Evolutionary conservation across 2,888 invertebrate species (phyloP).

Genomic region (Troides aeacus): DNA sequence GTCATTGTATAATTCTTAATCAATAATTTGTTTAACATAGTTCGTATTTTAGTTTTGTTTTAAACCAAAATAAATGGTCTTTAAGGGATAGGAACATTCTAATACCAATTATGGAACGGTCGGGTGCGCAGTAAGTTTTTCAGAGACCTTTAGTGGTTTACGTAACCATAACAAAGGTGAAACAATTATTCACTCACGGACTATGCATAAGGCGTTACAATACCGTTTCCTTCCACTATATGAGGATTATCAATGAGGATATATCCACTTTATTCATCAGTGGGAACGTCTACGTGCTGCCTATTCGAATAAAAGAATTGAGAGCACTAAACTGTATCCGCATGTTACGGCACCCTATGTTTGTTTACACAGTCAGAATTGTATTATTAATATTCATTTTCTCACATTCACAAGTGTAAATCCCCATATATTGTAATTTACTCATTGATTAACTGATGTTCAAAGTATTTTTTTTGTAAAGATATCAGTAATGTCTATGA

Average conservation of each 20-base stretch:
- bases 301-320: constrained; percentile 27
- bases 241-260: constrained; percentile 27
- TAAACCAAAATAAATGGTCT: too few relatives aligned
- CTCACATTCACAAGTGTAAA: too few relatives aligned
- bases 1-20: too few relatives aligned
- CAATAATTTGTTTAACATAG: too few relatives aligned
- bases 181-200: constrained; percentile 22
- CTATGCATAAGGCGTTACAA: constrained; percentile 17
- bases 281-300: constrained; percentile 24
- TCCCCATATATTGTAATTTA: too few relatives aligned
- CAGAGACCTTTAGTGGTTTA: background rate
- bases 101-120: too few relatives aligned
- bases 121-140: background rate
- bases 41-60: too few relatives aligned
- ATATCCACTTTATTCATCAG: constrained; percentile 31
- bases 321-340: constrained; percentile 23
- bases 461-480: too few relatives aligned
- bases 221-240: constrained; percentile 24
- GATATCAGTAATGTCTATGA: too few relatives aligned
- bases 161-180: constrained; percentile 16
- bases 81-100: too few relatives aligned
- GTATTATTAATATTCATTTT: too few relatives aligned
- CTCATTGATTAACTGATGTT: too few relatives aligned
- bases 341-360: constrained; percentile 9
- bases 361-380: background rate